These are phyloP conservation scores for Cryptus viduatorius DNA, from an alignment of 2,888 invertebrate species.

Conservation along the genomic window DNA sequence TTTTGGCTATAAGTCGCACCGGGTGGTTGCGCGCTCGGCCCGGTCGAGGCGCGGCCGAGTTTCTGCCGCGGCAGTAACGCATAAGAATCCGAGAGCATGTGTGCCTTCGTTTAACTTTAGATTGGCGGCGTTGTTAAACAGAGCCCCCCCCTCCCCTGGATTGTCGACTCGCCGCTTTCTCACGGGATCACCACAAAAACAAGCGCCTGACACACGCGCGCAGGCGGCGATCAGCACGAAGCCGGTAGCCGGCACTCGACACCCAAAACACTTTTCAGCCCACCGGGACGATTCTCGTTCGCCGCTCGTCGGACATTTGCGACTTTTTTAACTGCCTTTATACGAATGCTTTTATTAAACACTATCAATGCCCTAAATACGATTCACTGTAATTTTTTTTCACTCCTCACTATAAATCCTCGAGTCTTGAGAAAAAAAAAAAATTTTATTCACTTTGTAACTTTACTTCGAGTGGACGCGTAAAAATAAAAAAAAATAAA, in stretches of 20 bases:
- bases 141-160: neutral
- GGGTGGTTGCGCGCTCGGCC: constrained; percentile 56
- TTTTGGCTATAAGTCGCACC: neutral
- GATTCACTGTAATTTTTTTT: constrained; percentile 1
- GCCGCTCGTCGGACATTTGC: constrained; percentile 12
- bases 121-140: neutral
- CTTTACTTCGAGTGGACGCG: neutral
- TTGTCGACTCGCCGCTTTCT: constrained; percentile 2
- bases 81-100: constrained; percentile 54
- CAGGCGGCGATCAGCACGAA: constrained; percentile 16
- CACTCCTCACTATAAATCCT: constrained; percentile 64
- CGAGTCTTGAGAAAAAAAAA: constrained; percentile 36
- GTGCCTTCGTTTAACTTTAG: neutral
- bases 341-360: neutral
- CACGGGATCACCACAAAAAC: constrained; percentile 20
- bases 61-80: constrained; percentile 60
- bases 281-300: constrained; percentile 21
- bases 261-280: constrained; percentile 18
- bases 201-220: constrained; percentile 31
- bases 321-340: neutral
- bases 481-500: neutral
- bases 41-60: constrained; percentile 66
- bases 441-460: neutral
- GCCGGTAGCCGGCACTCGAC: constrained; percentile 25
- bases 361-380: neutral